Conservation (phyloP, 1,140 invertebrate species). For the Yoshiicerus persimilis region DNA sequence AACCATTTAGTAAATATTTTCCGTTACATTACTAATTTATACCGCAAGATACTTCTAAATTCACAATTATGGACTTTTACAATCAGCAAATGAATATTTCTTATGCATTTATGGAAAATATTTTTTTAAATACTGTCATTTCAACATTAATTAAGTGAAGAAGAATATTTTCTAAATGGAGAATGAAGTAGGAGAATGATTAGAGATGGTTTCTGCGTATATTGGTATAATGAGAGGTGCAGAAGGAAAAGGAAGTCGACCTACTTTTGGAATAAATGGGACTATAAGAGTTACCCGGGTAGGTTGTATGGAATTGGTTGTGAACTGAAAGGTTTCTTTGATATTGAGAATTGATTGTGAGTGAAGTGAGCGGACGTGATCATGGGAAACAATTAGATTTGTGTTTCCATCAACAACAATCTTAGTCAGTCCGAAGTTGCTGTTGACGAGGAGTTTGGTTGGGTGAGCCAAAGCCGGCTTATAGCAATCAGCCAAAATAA, state of each 20-base stretch:
- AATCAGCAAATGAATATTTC: background rate
- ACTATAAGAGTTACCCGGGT: too few relatives aligned
- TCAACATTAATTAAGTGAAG: too few relatives aligned
- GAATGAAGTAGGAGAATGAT: too few relatives aligned
- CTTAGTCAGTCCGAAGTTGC: background rate
- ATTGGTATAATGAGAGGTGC: too few relatives aligned
- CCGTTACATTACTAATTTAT: too few relatives aligned
- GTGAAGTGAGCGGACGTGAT: background rate
- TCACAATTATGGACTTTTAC: background rate
- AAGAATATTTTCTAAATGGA: too few relatives aligned
- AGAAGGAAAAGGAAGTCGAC: background rate
- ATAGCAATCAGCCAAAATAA: background rate
- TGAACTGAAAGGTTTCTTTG: background rate
- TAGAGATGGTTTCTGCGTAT: too few relatives aligned
- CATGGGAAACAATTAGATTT: background rate
- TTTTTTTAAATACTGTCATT: too few relatives aligned
- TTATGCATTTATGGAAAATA: too few relatives aligned
- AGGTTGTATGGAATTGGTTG: background rate
- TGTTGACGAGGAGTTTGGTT: background rate
- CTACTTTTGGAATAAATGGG: background rate
- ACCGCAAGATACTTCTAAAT: too few relatives aligned
- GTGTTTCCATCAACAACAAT: background rate
- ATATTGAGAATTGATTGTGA: background rate
- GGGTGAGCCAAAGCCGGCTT: background rate
- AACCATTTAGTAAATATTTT: too few relatives aligned